These are phyloP conservation scores for Cotesia vestalis DNA, from an alignment of 1,140 invertebrate genomes.

Conservation along the genomic window DNA sequence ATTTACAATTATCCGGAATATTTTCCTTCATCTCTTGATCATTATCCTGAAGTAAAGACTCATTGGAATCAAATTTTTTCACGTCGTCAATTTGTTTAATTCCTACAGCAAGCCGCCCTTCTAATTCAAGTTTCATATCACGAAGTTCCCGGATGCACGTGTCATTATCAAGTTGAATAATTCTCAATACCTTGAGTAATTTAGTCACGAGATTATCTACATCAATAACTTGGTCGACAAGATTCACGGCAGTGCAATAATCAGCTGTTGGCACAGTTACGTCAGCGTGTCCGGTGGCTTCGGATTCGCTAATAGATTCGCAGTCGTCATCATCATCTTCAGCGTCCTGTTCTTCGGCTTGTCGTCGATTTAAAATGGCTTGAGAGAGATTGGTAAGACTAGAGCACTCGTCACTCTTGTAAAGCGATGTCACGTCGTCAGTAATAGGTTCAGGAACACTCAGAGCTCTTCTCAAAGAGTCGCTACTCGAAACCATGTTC, in stretches of 20 bases:
- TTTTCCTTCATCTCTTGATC: background rate
- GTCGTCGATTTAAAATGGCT: slow-evolving; percentile 60
- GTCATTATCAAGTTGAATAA: slow-evolving; percentile 76
- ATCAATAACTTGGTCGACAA: slow-evolving; percentile 79
- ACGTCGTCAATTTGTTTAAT: slow-evolving; percentile 51
- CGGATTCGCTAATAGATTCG: slow-evolving; percentile 60
- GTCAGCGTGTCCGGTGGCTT: slow-evolving; percentile 52
- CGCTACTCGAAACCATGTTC: slow-evolving; percentile 73
- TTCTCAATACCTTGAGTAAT: slow-evolving; percentile 76
- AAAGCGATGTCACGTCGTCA: slow-evolving; percentile 45
- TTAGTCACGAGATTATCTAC: slow-evolving; percentile 79
- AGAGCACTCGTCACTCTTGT: slow-evolving; percentile 54
- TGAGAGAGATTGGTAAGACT: slow-evolving; percentile 62
- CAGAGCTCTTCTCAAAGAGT: slow-evolving; percentile 59
- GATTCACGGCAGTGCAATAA: slow-evolving; percentile 59
- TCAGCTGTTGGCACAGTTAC: slow-evolving; percentile 52
- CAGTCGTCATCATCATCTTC: slow-evolving; percentile 61
- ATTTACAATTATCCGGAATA: background rate
- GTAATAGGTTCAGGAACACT: slow-evolving; percentile 59
- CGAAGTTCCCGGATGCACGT: slow-evolving; percentile 72
- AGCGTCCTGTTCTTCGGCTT: slow-evolving; percentile 53
- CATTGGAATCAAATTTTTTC: slow-evolving; percentile 45
- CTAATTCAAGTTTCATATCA: slow-evolving; percentile 63
- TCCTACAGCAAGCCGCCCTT: slow-evolving; percentile 53
- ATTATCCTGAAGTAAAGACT: slow-evolving; percentile 34